Base-by-base conservation (phyloP, 2,113 vertebrate genomes). In the Sylvilagus bachmani region DNA sequence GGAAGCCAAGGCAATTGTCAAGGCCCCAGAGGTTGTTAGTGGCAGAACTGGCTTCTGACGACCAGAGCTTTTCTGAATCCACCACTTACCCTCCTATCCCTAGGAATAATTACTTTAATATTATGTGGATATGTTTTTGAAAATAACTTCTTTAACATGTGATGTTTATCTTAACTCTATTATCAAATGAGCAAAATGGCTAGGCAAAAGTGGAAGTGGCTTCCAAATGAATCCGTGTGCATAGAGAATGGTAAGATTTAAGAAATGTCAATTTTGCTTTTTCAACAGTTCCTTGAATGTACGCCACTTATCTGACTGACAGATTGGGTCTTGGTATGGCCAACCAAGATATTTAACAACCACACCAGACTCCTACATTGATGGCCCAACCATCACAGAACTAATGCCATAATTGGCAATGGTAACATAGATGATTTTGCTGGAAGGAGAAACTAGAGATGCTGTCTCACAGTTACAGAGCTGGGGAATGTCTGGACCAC, bases 111-210 rank as follows among this genome's bases (percentile, higher is more conserved):
- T 87, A 29, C 16, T 38, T 90, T 85, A 5, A 13, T 55, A 21
- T 21, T 55, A 10, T 70, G 10, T 91, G 36, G 70, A 49, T 64
- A 51, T 10, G 21, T 14, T 31, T 86, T 93, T 61, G 4, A 2
- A 82, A 90, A 55, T 31, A 10, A 66, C 86, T 64, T 86, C 10
- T 85, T 81, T 84, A 74, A 69, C n/a, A 49, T 71, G 17, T 83
- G n/a, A 66, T 51, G 6, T 90, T 58, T 84, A 81, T 6, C 7
- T n/a, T 87, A 84, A 90, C 44, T 71, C n/a, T 6, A 64, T n/a
- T 53, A 82, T 67, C 21, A 89, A 62, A 86, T 33, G 7, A 13
- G 6, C 5, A 55, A 70, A 90, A 44, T 10, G 22, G 7, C 5
- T 62, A 19, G 1, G 5, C 73, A 58, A 53, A 1, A 6, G 5